Base-by-base conservation (phyloP, 1,140 invertebrate genomes). In the Drosophila kikkawai region DNA sequence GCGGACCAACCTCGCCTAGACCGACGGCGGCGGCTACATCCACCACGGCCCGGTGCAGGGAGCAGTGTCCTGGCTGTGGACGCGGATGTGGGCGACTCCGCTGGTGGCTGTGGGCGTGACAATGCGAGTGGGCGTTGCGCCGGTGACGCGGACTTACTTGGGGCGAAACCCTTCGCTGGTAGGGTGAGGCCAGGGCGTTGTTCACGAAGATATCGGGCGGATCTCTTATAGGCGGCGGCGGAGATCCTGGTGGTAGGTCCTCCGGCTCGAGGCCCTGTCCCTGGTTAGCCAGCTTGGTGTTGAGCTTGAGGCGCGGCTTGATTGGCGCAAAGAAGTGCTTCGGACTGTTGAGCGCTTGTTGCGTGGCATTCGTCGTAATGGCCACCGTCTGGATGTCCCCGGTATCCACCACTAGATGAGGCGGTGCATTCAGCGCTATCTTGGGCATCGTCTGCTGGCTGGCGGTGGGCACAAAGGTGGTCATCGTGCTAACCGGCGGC, bases 261-360 rank as follows among this genome's bases (percentile, higher is more conserved):
- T 91, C 79, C 19, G 48, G 57, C 22, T 63, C 36, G 7, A 51
- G 41, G 11, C 42, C 51, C 57, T 64, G 51, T 32, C 66, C 60
- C 26, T 82, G 79, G 57, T 92, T 92, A 50, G 91, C 91, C 39
- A 92, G 53, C 64, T 86, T 79, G 29, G 91, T 92, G 70, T 92
- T 85, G 63, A 92, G 69, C 81, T 84, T 92, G 22, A 92, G 77
- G 61, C 91, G 90, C 55, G 91, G 90, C 76, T 92, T 92, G 11
- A 92, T 77, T 34, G 92, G 92, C 8, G 92, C 85, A 77, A 93
- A 93, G 60, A 93, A 93, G 53, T 93, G 92, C 73, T 92, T 93
- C 7, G 88, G 91, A 66, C 82, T 92, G 39, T 91, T 91, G 64
- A 86, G 82, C 60, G 78, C 60, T 75, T 79, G 75, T 65, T 84